Evolutionary conservation across 1,140 invertebrate species (phyloP).

Genomic region (Trichonephila clavipes): DNA sequence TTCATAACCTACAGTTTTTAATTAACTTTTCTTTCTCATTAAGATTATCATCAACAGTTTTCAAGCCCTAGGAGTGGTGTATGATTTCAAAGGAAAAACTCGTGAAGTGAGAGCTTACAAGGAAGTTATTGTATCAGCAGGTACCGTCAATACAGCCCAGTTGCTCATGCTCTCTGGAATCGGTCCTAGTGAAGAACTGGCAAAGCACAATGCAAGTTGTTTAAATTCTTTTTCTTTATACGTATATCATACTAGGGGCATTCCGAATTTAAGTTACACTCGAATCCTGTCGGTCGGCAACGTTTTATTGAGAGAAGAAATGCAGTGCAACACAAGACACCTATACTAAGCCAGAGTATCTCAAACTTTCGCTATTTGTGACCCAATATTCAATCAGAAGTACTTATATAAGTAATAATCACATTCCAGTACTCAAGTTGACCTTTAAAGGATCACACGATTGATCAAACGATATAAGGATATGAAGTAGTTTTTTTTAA

Average conservation of each 20-base stretch:
- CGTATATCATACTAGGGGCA: neutral
- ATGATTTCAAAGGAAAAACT: neutral
- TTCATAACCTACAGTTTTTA: no score
- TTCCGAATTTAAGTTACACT: neutral
- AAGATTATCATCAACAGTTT: slow-evolving; percentile 37
- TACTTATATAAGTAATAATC: no score
- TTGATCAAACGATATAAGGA: no score
- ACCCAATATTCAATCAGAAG: no score
- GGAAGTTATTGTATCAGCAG: slow-evolving; percentile 69
- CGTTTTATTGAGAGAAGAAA: neutral
- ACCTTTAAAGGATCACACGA: no score
- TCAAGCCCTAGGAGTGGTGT: neutral
- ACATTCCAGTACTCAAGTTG: no score
- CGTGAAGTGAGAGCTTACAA: slow-evolving; percentile 70
- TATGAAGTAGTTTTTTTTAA: no score
- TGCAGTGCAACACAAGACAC: no score
- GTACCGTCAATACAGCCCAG: slow-evolving; percentile 69
- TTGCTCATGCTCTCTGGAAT: slow-evolving; percentile 81
- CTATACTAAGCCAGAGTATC: no score
- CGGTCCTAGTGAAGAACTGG: slow-evolving; percentile 79
- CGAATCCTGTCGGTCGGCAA: neutral
- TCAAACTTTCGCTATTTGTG: no score
- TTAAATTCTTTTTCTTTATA: neutral
- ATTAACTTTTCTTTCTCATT: neutral
- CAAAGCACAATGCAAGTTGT: slow-evolving; percentile 41